A percentile compares a stretch with the other conserved stretches of the same genome.
Evolutionary conservation across 2,797 vertebrate species (phyloP).

Genomic region (Hypotaenidia philippensis): DNA sequence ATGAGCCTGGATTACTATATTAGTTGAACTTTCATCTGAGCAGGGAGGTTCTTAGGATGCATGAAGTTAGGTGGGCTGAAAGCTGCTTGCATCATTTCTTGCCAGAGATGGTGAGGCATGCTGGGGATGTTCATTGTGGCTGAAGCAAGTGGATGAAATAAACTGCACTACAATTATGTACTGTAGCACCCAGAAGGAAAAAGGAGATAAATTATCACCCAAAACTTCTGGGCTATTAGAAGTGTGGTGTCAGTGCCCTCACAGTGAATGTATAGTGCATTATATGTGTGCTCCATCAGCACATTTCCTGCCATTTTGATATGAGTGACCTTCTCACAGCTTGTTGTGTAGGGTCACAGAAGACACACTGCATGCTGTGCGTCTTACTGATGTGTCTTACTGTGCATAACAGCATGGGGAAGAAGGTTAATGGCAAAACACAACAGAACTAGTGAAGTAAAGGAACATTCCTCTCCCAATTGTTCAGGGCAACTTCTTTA

Average conservation of each 20-base stretch:
- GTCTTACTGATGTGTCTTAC: not conserved
- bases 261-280: not conserved
- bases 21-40: not conserved
- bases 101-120: not conserved
- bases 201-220: not conserved
- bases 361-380: not conserved
- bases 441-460: not conserved
- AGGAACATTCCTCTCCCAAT: not conserved
- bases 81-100: not conserved
- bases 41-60: no score
- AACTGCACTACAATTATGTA: not conserved
- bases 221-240: not conserved
- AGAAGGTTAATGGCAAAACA: not conserved
- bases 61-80: not conserved
- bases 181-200: not conserved
- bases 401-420: not conserved
- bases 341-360: not conserved
- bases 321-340: not conserved
- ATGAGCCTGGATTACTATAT: not conserved
- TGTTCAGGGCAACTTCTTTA: not conserved
- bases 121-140: rapidly evolving
- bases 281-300: rapidly evolving
- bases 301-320: not conserved
- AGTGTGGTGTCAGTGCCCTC: not conserved
- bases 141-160: rapidly evolving